These are phyloP conservation scores for Acanthosepion esculentum DNA, from an alignment of 2,888 invertebrate genomes.

Conservation along the genomic window DNA sequence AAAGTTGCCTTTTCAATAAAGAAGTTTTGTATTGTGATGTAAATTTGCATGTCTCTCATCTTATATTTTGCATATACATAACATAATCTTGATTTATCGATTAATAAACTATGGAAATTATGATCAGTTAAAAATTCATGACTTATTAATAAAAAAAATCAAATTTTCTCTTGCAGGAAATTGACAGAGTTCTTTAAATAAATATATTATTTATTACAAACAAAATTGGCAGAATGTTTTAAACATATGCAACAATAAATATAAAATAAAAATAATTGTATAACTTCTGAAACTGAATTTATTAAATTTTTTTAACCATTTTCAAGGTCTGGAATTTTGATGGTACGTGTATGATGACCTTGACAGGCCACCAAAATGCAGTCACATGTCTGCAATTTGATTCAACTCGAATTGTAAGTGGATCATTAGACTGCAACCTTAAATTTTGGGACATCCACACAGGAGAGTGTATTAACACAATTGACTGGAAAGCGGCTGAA, in stretches of 20 bases:
- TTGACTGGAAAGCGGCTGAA: slow-evolving; percentile 78
- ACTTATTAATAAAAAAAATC: too few species aligned
- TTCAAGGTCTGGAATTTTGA: slow-evolving; percentile 76
- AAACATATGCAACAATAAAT: too few species aligned
- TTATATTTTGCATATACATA: background rate
- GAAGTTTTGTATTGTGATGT: background rate
- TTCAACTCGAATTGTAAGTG: slow-evolving; percentile 76
- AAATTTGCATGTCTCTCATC: background rate
- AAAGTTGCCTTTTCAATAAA: background rate
- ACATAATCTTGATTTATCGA: too few species aligned
- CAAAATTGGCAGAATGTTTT: too few species aligned
- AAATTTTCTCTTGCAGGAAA: too few species aligned
- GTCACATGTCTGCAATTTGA: slow-evolving; percentile 78
- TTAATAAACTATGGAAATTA: too few species aligned
- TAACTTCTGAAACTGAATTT: background rate
- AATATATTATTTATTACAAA: too few species aligned
- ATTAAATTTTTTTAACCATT: background rate
- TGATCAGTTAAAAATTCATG: too few species aligned
- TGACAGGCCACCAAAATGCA: slow-evolving; percentile 77
- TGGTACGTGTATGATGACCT: slow-evolving; percentile 75
- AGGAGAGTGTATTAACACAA: slow-evolving; percentile 76
- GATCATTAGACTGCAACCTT: slow-evolving; percentile 77
- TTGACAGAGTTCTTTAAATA: too few species aligned
- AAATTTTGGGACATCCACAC: slow-evolving; percentile 77
- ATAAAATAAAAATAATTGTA: too few species aligned